A percentile compares a stretch with the other conserved stretches of the same genome.
Conservation (phyloP, 2,113 vertebrate species). For the Onychostruthus taczanowskii region DNA sequence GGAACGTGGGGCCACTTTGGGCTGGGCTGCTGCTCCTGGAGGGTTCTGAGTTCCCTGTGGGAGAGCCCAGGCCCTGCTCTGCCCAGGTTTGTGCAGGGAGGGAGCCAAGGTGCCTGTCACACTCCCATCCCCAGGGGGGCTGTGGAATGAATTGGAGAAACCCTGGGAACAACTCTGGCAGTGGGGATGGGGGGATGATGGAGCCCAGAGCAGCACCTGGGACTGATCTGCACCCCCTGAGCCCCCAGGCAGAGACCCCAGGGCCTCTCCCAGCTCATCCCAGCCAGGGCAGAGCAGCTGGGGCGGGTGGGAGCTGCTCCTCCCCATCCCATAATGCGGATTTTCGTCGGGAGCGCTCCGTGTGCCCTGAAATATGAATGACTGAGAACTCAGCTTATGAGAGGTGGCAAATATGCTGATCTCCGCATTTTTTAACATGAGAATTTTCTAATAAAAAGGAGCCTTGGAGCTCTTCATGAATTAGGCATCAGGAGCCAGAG, state of each 20-base stretch:
- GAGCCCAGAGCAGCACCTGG: background rate
- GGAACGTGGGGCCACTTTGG: accelerated
- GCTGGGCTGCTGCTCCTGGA: background rate
- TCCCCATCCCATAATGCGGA: accelerated
- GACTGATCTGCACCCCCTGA: background rate
- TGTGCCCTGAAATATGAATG: accelerated
- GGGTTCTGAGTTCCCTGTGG: accelerated
- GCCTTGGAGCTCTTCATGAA: background rate
- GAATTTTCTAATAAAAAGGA: background rate
- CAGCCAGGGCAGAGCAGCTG: background rate
- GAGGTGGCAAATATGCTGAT: background rate
- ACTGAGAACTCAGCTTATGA: background rate
- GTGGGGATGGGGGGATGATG: accelerated
- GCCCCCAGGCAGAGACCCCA: background rate
- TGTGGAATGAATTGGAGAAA: accelerated
- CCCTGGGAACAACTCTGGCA: background rate
- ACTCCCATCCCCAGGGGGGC: accelerated
- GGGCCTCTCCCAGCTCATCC: accelerated
- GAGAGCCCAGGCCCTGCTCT: background rate
- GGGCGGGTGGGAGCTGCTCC: background rate
- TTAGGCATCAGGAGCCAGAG: background rate
- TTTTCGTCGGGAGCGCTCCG: background rate
- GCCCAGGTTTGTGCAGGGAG: accelerated
- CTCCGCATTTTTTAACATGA: accelerated
- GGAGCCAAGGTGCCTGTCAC: background rate